Percentiles rank a stretch among this genome's conserved stretches.
These are phyloP conservation scores for Aleadryas rufinucha DNA, from an alignment of 2,113 vertebrate species.

Conservation along the genomic window DNA sequence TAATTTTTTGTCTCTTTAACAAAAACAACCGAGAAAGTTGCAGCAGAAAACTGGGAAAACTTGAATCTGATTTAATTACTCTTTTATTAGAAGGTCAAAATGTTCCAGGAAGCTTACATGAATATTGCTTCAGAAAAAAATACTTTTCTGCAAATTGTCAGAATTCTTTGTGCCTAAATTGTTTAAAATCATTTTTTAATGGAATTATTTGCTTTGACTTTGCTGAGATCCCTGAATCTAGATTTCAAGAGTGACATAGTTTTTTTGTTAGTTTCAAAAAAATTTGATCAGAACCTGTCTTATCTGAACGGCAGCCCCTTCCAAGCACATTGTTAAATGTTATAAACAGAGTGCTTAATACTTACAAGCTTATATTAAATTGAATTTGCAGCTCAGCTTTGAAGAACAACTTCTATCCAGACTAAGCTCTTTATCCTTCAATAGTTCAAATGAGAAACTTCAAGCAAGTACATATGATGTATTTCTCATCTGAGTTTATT, in stretches of 20 bases:
- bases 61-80: neutral
- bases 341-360: conserved; percentile 4
- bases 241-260: neutral
- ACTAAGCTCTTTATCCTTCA: conserved; percentile 43
- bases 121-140: neutral
- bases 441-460: conserved; percentile 22
- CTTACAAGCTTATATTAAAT: conserved; percentile 28
- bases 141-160: neutral
- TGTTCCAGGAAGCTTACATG: neutral
- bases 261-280: neutral
- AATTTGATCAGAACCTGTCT: neutral
- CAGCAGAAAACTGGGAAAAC: neutral
- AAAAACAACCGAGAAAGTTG: neutral
- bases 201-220: neutral
- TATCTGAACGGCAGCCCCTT: neutral
- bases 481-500: neutral
- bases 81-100: neutral
- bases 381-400: conserved; percentile 8
- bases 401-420: neutral
- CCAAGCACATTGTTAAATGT: neutral
- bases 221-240: neutral
- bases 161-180: neutral
- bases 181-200: neutral
- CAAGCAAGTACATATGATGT: neutral
- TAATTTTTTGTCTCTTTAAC: neutral